Base-by-base conservation (phyloP, 1,140 invertebrate species). In the Drosophila tropicalis region DNA sequence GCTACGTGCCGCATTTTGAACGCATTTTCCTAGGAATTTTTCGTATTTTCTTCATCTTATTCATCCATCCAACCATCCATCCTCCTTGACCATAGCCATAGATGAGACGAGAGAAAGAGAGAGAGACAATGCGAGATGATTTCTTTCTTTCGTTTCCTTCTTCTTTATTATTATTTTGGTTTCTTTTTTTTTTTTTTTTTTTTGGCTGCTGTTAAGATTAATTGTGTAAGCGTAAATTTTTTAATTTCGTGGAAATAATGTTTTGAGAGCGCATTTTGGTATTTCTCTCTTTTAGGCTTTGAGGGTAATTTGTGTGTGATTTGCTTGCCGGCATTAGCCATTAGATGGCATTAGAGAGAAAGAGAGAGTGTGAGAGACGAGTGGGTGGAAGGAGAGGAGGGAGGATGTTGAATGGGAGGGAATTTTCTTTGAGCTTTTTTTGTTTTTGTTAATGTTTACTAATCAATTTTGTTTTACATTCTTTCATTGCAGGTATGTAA, bases 181-280 rank as follows among this genome's bases (percentile, higher is more conserved):
- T n/a, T n/a, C n/a, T n/a, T 29, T 29, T 29, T 44, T 62, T 67
- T 67, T 70, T 72, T 67, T 68, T 72, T 58, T 58, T 47, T 60
- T 55, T 61, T 41, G 34, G 60, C 76, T 67, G 41, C 67, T 57
- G 60, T 25, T 54, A 89, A 89, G 84, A 87, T 89, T 87, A 87
- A 87, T 87, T 87, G 83, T 80, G 79, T 80, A 75, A 82, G 80
- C 84, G 84, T 87, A 89, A 79, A 87, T 87, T 89, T 87, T 89
- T 83, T 87, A 87, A 87, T 89, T 87, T 87, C 83, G 84, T 80
- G 84, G 84, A 87, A 86, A 86, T 86, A 75, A 79, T 78, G 70
- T 76, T 81, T 29, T 19, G 41, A 40, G 57, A 63, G 12, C 44
- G 12, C 44, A 36, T 13, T 29, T 56, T 29, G 82, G 82, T 81